Conservation (phyloP, 2,888 invertebrate genomes). For the Carterocephalus palaemon region DNA sequence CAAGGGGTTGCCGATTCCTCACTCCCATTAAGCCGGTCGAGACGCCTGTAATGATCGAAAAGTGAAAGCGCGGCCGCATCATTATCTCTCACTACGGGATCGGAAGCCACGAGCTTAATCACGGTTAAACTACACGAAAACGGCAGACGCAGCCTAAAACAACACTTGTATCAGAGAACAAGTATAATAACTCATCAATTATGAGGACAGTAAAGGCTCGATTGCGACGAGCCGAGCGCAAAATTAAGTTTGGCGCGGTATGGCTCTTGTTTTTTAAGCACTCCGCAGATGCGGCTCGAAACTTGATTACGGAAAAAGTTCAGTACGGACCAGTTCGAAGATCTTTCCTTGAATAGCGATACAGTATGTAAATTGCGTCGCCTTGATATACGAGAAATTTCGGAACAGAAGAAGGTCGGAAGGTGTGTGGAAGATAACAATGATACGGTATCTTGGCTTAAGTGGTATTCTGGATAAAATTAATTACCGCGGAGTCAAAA, state of each 20-base stretch:
- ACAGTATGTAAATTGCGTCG: constrained; percentile 63
- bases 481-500: constrained; percentile 10
- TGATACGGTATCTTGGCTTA: constrained; percentile 31
- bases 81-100: constrained; percentile 60
- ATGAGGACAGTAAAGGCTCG: constrained; percentile 31
- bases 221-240: constrained; percentile 34
- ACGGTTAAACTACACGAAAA: constrained; percentile 53
- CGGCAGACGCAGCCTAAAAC: constrained; percentile 29
- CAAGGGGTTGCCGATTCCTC: constrained; percentile 39
- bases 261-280: constrained; percentile 63
- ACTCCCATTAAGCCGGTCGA: constrained; percentile 37
- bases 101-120: constrained; percentile 61
- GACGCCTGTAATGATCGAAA: constrained; percentile 57
- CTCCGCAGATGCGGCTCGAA: constrained; percentile 54
- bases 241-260: constrained; percentile 41
- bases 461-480: constrained; percentile 23
- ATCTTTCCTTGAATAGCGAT: constrained; percentile 66
- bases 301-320: constrained; percentile 67
- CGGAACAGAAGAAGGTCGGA: constrained; percentile 44
- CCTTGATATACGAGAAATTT: constrained; percentile 52
- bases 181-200: constrained; percentile 31
- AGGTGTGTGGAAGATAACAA: constrained; percentile 51
- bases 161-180: constrained; percentile 6
- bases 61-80: constrained; percentile 63
- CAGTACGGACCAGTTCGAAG: constrained; percentile 51